A percentile compares a stretch with the other conserved stretches of the same genome.
These are phyloP conservation scores for Oncorhynchus gorbuscha DNA, from an alignment of 2,113 vertebrate species.

Conservation along the genomic window DNA sequence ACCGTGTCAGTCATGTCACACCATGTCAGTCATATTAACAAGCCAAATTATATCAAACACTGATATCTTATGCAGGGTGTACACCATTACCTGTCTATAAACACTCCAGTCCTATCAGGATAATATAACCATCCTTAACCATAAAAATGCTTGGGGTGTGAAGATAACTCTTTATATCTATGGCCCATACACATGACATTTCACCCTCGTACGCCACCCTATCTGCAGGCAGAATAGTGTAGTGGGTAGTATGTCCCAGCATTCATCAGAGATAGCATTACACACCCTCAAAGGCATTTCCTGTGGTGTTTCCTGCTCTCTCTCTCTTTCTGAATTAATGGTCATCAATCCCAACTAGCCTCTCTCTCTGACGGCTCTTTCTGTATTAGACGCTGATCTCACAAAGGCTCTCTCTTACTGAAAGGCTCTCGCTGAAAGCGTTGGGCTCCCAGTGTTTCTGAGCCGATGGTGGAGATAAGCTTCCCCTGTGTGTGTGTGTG, in stretches of 20 bases:
- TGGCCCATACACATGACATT: neutral
- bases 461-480: constrained; percentile 56
- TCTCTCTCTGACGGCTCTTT: constrained; percentile 37
- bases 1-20: no score
- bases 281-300: constrained; percentile 73
- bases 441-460: constrained; percentile 41
- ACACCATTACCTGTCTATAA: no score
- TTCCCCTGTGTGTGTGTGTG: constrained; percentile 25
- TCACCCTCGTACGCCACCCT: constrained; percentile 33
- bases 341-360: constrained; percentile 61
- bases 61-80: no score
- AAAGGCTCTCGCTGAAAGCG: constrained; percentile 26
- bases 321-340: constrained; percentile 40
- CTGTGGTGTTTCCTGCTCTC: constrained; percentile 63
- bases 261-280: constrained; percentile 69
- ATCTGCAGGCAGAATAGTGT: constrained; percentile 50
- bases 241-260: constrained; percentile 10
- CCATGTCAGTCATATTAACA: no score
- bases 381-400: constrained; percentile 49
- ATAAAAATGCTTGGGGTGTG: no score
- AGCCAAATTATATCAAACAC: no score
- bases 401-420: constrained; percentile 47
- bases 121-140: no score
- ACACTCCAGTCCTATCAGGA: no score
- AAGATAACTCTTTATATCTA: neutral